Conservation (phyloP, 2,797 vertebrate genomes). For the Xenopus petersii region DNA sequence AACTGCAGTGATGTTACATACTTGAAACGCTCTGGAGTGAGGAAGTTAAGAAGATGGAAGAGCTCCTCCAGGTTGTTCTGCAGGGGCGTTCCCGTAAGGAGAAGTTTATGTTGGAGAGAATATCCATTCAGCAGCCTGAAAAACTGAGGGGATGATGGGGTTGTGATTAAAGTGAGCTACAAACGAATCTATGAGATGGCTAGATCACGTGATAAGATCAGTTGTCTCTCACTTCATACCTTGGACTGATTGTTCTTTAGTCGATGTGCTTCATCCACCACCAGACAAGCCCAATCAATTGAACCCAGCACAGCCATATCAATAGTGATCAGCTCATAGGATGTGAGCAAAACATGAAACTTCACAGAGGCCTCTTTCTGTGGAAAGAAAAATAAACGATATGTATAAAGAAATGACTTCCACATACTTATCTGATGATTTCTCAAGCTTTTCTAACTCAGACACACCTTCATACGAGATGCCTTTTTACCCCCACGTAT, state of each 20-base stretch:
- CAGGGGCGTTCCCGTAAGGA: slow-evolving; percentile 93
- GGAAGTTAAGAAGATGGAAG: slow-evolving; percentile 94
- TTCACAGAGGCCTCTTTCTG: slow-evolving; percentile 96
- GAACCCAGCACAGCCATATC: slow-evolving; percentile 95
- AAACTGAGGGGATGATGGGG: slow-evolving; percentile 69
- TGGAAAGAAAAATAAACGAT: slow-evolving; percentile 1
- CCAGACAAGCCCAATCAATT: slow-evolving; percentile 96
- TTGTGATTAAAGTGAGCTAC: background rate
- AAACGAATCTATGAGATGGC: too few species aligned
- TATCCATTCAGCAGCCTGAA: slow-evolving; percentile 95
- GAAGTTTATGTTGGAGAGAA: slow-evolving; percentile 92
- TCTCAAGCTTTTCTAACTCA: background rate
- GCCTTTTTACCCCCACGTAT: slow-evolving; percentile 96
- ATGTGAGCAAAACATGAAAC: slow-evolving; percentile 93
- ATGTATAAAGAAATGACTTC: background rate
- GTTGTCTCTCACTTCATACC: slow-evolving; percentile 59
- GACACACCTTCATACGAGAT: slow-evolving; percentile 90
- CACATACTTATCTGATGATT: background rate
- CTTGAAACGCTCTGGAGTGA: slow-evolving; percentile 95
- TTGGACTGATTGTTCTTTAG: slow-evolving; percentile 98
- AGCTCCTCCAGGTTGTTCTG: slow-evolving; percentile 97
- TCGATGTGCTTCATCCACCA: slow-evolving; percentile 96
- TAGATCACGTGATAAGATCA: too few species aligned
- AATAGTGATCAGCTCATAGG: slow-evolving; percentile 94
- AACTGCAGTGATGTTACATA: slow-evolving; percentile 63